These are phyloP conservation scores for Apus apus DNA, from an alignment of 2,113 vertebrate species.

Conservation along the genomic window DNA sequence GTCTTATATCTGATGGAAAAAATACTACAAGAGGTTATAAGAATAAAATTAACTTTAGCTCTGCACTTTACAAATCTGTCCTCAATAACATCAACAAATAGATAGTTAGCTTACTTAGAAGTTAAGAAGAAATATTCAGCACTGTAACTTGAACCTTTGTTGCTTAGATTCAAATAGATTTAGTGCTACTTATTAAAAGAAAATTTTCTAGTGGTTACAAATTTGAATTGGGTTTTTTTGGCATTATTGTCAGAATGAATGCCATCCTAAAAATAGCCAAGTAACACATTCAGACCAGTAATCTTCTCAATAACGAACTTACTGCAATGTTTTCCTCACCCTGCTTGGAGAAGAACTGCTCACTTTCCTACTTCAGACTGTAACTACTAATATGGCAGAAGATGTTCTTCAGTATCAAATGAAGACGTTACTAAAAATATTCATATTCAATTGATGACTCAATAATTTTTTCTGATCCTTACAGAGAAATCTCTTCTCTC, in stretches of 20 bases:
- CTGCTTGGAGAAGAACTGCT: neutral
- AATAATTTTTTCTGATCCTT: neutral
- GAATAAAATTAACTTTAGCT: neutral
- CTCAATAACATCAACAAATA: neutral
- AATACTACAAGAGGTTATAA: neutral
- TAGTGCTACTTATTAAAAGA: neutral
- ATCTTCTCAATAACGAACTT: neutral
- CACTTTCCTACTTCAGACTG: neutral
- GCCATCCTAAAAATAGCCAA: neutral
- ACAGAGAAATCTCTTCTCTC: neutral
- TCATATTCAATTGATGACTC: neutral
- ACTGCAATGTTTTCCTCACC: neutral
- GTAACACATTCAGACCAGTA: neutral
- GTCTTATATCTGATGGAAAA: neutral
- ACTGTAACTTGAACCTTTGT: neutral
- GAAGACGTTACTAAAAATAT: neutral
- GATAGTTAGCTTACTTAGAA: neutral
- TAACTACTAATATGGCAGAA: neutral
- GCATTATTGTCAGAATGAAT: neutral
- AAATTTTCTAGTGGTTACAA: neutral
- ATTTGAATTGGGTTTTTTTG: accelerated
- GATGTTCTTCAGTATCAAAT: neutral
- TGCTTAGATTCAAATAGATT: neutral
- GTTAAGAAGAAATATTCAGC: neutral
- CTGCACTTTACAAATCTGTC: neutral